Evolutionary conservation across 2,113 vertebrate species (phyloP).

Genomic region (Pedionomus torquatus): DNA sequence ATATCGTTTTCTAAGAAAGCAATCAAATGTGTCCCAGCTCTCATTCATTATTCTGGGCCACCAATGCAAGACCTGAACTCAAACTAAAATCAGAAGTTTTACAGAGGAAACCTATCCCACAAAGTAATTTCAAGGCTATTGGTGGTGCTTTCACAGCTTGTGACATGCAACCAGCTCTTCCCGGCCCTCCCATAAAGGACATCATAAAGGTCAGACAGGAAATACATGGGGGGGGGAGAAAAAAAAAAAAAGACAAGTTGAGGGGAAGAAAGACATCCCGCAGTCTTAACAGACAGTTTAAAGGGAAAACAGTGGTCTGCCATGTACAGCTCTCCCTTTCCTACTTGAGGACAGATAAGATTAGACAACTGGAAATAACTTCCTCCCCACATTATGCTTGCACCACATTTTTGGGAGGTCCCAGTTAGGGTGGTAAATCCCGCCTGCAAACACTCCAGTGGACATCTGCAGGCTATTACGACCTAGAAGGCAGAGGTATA

Average conservation of each 20-base stretch:
- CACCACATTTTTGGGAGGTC: not conserved
- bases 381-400: not conserved
- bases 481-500: conserved; percentile 49
- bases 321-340: not conserved
- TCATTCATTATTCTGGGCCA: not conserved
- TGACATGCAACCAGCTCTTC: not conserved
- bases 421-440: conserved; percentile 2
- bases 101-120: not conserved
- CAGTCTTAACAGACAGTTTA: not conserved
- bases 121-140: not conserved
- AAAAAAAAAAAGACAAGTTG: not conserved
- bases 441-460: not conserved
- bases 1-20: not conserved
- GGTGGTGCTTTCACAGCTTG: not conserved
- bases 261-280: not conserved
- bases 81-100: not conserved
- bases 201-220: not conserved
- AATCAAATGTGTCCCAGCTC: not conserved
- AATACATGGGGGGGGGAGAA: not conserved
- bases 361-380: not conserved
- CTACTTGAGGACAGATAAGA: not conserved
- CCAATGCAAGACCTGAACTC: not conserved
- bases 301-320: not conserved
- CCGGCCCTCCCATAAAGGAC: not conserved
- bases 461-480: conserved; percentile 65